Evolutionary conservation across 2,797 vertebrate species (phyloP), one percentile per base, ranked within the genome.

Genomic region (Myiotriccus ornatus): DNA sequence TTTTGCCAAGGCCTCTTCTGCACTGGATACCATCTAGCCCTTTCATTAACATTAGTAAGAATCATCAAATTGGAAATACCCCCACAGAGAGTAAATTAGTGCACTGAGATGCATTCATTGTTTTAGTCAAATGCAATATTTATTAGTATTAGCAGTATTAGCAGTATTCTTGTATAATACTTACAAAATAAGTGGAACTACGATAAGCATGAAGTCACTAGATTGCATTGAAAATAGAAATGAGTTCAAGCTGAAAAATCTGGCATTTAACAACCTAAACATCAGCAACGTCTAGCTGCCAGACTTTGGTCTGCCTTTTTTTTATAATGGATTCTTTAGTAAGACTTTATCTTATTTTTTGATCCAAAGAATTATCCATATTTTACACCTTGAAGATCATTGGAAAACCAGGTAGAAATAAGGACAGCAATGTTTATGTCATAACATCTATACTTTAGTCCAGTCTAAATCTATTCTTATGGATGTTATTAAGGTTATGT

Each of bases 1-100:
- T 92, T 91, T 77, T 84, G 19, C 39, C 30, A 47, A 56, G 32
- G 13, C 13, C 8, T 52, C 10, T 23, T 10, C 12, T 67, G 19
- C 84, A 68, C 32, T 89, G 79, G 74, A 88, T 84, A 21, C 21
- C 78, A 44, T 59, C 46, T 63, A 92, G 47, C 35, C 86, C 93
- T 91, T 95, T 93, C 69, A 94, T 96, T 94, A 94, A 93, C 70
- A 76, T 82, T 90, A 87, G 46, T 78, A 88, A 88, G 59, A 87
- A 87, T 81, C 32, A 87, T 91, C 89, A 62, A 39, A 65, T 84
- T 96, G 65, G 68, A 84, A 95, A 53, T 22, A 84, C 5, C 59
- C 32, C 74, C 86, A 84, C 7, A 83, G 84, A 89, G 16, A 92
- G 43, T 16, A 77, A 93, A 59, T 91, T 87, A 91, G 50, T 75